Evolutionary conservation across 2,113 vertebrate genomes (phyloP).

Genomic region (Gymnocephalus cernua): DNA sequence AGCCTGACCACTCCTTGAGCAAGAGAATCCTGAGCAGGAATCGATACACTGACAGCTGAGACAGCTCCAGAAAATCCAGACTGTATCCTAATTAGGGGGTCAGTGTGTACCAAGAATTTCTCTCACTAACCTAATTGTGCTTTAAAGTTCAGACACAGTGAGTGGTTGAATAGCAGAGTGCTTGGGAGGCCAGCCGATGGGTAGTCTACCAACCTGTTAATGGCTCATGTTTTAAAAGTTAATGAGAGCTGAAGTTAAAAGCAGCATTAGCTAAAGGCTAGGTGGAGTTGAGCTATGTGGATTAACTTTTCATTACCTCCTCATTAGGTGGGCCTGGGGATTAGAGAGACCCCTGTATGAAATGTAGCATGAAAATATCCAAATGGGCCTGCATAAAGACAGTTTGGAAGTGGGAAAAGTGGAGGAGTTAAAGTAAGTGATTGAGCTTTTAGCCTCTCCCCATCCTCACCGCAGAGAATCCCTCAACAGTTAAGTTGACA

Average conservation of each 20-base stretch:
- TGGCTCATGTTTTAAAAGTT: constrained; percentile 85
- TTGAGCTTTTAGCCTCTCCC: constrained; percentile 67
- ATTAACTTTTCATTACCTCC: constrained; percentile 87
- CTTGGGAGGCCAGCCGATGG: constrained; percentile 69
- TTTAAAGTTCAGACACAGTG: constrained; percentile 74
- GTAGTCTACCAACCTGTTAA: constrained; percentile 84
- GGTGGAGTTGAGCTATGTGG: constrained; percentile 81
- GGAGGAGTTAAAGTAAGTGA: constrained; percentile 64
- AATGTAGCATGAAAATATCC: constrained; percentile 81
- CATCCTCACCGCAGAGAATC: constrained; percentile 50
- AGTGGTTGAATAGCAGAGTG: constrained; percentile 66
- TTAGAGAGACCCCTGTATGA: constrained; percentile 79
- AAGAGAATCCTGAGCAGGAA: constrained; percentile 64
- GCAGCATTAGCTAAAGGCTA: constrained; percentile 86
- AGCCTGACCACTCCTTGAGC: constrained; percentile 46
- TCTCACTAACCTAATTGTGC: constrained; percentile 74
- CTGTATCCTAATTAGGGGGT: constrained; percentile 81
- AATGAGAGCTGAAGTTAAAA: constrained; percentile 85
- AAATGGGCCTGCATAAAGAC: constrained; percentile 65
- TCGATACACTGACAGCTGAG: constrained; percentile 80
- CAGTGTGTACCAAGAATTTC: constrained; percentile 64
- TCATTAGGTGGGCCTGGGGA: constrained; percentile 84
- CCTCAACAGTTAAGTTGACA: constrained; percentile 62
- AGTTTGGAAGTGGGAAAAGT: constrained; percentile 59
- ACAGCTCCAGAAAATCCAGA: constrained; percentile 71